These are phyloP conservation scores for Collichthys lucidus DNA, from an alignment of 2,113 vertebrate species.

Conservation along the genomic window DNA sequence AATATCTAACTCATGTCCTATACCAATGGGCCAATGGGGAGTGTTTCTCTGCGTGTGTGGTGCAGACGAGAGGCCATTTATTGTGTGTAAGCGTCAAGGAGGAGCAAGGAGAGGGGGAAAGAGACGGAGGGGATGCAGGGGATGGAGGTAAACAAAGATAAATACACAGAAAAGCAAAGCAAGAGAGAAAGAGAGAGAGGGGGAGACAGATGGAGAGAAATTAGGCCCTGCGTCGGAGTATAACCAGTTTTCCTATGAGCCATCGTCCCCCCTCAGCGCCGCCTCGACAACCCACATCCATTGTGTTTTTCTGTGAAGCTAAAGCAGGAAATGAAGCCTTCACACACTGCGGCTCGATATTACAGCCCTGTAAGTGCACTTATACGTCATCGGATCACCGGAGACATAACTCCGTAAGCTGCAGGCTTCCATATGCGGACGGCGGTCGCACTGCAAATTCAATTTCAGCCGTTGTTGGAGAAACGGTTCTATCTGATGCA, in stretches of 20 bases:
- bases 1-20: conserved; percentile 67
- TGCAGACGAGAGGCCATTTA: conserved; percentile 46
- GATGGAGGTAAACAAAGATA: conserved; percentile 38
- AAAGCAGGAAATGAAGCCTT: conserved; percentile 61
- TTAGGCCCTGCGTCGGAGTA: conserved; percentile 40
- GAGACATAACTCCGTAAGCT: conserved; percentile 29
- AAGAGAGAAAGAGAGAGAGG: conserved; percentile 21
- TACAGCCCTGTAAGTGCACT: conserved; percentile 32
- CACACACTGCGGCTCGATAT: conserved; percentile 20
- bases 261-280: conserved; percentile 22
- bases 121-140: conserved; percentile 37
- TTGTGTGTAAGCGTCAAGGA: conserved; percentile 29
- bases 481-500: conserved; percentile 17
- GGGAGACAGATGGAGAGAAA: conserved; percentile 61
- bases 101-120: not conserved
- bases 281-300: conserved; percentile 46
- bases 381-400: conserved; percentile 25
- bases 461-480: conserved; percentile 4
- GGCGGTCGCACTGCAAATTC: conserved; percentile 2
- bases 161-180: not conserved
- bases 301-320: conserved; percentile 38
- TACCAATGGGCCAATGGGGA: conserved; percentile 56
- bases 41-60: conserved; percentile 34
- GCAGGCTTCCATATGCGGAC: not conserved
- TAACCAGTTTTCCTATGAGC: conserved; percentile 50